A percentile compares a stretch with the other conserved stretches of the same genome.
Conservation (phyloP, 2,888 invertebrate genomes). For the Leptarthrus brevirostris region DNA sequence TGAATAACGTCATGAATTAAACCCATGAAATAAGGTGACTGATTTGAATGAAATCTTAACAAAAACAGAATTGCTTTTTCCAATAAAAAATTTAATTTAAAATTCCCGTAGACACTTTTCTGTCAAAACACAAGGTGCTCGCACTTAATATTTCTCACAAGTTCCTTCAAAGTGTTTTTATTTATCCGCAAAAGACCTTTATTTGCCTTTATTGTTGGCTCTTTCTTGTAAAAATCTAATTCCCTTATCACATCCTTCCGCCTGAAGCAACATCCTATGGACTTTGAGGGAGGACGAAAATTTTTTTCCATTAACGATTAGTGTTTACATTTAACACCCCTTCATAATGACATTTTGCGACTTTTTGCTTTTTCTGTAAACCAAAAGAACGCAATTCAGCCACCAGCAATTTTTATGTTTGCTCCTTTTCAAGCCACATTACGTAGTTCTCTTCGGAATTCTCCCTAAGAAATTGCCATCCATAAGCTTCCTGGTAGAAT, state of each 20-base stretch:
- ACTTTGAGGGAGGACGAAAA: neutral
- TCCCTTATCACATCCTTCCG: slow-evolving; percentile 14
- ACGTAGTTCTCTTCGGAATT: neutral
- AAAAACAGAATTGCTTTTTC: too few relatives aligned
- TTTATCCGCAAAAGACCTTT: neutral
- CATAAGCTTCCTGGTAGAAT: slow-evolving; percentile 11
- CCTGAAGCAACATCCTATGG: neutral
- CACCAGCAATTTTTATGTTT: slow-evolving; percentile 7
- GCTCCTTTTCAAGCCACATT: slow-evolving; percentile 1
- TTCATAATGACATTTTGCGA: slow-evolving; percentile 46
- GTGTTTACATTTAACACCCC: slow-evolving; percentile 51
- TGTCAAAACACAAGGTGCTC: neutral
- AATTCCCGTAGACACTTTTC: neutral
- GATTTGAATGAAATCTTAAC: too few relatives aligned
- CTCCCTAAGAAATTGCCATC: slow-evolving; percentile 10
- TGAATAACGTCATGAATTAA: too few relatives aligned
- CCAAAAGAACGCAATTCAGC: slow-evolving; percentile 30
- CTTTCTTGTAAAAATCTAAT: slow-evolving; percentile 30
- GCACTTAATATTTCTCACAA: neutral
- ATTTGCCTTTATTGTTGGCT: slow-evolving; percentile 5
- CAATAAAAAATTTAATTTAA: neutral
- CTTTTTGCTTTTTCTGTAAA: slow-evolving; percentile 14
- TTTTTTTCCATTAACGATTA: slow-evolving; percentile 49
- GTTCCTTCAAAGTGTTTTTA: neutral
- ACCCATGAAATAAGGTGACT: too few relatives aligned